Percentiles rank a stretch among this genome's conserved stretches.
Evolutionary conservation across 2,113 vertebrate genomes (phyloP).

Genomic region (Cephalopterus ornatus): DNA sequence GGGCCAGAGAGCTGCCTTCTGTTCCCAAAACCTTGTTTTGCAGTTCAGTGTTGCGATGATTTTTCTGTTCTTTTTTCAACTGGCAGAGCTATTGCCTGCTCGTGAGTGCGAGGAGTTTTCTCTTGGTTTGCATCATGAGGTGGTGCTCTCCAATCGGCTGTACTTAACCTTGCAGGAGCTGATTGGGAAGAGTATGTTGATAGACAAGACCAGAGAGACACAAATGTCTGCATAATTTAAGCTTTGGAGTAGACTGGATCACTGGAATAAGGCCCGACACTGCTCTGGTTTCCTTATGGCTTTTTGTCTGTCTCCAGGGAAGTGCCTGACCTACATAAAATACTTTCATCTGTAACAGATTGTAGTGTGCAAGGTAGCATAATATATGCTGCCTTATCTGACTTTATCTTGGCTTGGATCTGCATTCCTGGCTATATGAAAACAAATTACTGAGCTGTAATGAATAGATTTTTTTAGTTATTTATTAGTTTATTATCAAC

Average conservation of each 20-base stretch:
- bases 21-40: background rate
- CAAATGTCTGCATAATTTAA: background rate
- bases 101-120: background rate
- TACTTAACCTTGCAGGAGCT: background rate
- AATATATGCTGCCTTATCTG: background rate
- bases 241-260: background rate
- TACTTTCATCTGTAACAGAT: background rate
- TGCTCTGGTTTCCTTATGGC: background rate
- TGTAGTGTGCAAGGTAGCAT: background rate
- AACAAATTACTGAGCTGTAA: constrained; percentile 1
- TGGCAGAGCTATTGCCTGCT: background rate
- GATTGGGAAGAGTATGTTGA: background rate
- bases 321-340: constrained; percentile 39
- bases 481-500: background rate
- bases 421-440: background rate
- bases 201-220: background rate
- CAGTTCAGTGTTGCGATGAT: background rate
- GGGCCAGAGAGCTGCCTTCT: background rate
- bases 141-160: background rate
- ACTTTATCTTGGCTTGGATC: background rate
- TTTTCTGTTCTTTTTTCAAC: background rate
- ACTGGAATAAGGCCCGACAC: background rate
- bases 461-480: background rate
- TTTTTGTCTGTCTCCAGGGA: constrained; percentile 2
- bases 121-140: background rate